phyloP scores from a whole-genome alignment of 2,113 vertebrate genomes.

The Vulpes lagopus region DNA sequence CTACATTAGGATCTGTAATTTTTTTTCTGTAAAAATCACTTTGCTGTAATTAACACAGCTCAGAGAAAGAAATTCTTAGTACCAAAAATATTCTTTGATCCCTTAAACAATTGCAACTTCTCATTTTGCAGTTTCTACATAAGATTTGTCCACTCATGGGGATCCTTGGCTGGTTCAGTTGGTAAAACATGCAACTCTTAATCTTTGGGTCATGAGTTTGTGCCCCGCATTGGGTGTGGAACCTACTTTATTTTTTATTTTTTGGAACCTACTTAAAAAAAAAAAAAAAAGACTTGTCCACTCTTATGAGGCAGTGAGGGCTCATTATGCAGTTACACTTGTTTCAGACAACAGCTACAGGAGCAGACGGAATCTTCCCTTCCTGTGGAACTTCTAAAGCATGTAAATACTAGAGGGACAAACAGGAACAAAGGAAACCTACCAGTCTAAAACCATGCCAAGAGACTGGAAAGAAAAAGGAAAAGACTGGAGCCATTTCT shows the following conservation, averaged over 20 bases:
- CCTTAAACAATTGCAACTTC: background rate
- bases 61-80: background rate
- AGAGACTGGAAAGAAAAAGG: background rate
- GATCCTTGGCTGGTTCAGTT: background rate
- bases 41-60: background rate
- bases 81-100: background rate
- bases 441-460: background rate
- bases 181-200: background rate
- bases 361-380: background rate
- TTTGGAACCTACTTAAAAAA: background rate
- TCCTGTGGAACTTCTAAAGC: background rate
- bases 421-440: background rate
- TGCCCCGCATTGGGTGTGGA: background rate
- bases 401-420: background rate
- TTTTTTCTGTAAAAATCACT: background rate
- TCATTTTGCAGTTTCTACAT: background rate
- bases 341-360: background rate
- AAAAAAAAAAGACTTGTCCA: background rate
- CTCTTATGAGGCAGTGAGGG: background rate
- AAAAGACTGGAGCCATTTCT: background rate
- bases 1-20: background rate
- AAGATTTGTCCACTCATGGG: background rate
- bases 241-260: too few relatives aligned
- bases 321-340: too few relatives aligned
- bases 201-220: background rate